A percentile compares a stretch with the other conserved stretches of the same genome.
Conservation (phyloP, 1,140 invertebrate species). For the Zaprionus gabonicus region DNA sequence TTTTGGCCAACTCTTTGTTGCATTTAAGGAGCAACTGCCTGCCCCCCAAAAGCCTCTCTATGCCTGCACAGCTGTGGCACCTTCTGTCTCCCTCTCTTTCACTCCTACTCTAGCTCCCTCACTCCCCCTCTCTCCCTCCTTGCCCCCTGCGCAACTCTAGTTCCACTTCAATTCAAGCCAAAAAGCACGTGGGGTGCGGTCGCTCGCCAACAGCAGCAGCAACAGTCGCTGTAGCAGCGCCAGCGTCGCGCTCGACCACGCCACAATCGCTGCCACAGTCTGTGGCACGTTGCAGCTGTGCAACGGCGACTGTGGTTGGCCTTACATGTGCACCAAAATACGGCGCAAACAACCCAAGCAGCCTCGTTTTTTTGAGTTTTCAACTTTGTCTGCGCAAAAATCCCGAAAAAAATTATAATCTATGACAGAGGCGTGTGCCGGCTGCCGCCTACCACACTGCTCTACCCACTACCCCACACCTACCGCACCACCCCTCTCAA, state of each 20-base stretch:
- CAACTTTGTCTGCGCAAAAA: conserved; percentile 35
- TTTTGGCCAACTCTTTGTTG: conserved; percentile 15
- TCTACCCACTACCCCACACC: no score
- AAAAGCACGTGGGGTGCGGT: conserved; percentile 77
- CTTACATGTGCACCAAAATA: conserved; percentile 58
- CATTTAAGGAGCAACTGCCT: conserved; percentile 54
- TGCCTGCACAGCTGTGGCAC: neutral
- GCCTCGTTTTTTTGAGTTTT: conserved; percentile 3
- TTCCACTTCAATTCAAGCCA: conserved; percentile 28
- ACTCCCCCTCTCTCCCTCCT: neutral
- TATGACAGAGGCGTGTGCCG: conserved; percentile 56
- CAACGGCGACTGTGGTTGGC: conserved; percentile 33
- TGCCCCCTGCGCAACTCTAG: neutral
- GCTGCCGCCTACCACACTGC: neutral
- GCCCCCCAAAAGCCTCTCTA: neutral
- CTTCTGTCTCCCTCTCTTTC: neutral
- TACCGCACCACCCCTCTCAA: neutral
- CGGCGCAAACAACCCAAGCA: conserved; percentile 3
- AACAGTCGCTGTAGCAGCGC: neutral
- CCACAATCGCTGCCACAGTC: conserved; percentile 5
- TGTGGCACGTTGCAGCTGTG: conserved; percentile 38
- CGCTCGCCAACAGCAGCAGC: conserved; percentile 31
- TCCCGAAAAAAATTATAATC: conserved; percentile 56
- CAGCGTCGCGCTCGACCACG: neutral
- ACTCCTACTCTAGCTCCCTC: neutral